Base-by-base conservation (phyloP, 1,140 invertebrate species). In the Calliphora vicina region DNA sequence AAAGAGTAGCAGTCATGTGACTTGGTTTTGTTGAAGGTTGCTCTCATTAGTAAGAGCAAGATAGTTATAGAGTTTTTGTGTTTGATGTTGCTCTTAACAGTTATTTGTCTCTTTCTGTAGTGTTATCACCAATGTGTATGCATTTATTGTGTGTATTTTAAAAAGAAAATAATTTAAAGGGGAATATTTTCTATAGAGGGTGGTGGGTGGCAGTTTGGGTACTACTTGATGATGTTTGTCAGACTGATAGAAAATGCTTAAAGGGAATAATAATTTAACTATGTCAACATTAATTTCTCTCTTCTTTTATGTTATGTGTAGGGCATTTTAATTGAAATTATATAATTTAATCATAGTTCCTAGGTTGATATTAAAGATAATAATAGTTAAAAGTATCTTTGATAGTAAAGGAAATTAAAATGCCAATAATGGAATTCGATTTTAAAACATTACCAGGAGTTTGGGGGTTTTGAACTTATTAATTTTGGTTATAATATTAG, bases 1-100 rank as follows among this genome's bases (percentile, higher is more conserved):
- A 67, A 23, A 67, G 61, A 23, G 61, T 23, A 67, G 61, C n/a
- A 67, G 61, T 67, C 61, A 67, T 74, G 73, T 74, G 73, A 74
- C 73, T 42, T 20, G 17, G 12, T 10, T 29, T 35, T 35, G n/a
- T 8, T 35, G 26, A 42, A 35, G 35, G 26, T 29, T 74, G n/a
- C 26, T 74, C 26, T 42, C 26, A 42, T 74, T 35, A n/a, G 73
- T 29, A 25, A 74, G 73, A 74, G 73, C 35, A 74, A 42, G 61
- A 67, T 12, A 23, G 61, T 67, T 67, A 67, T 67, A 67, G 61
- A 17, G 6, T 67, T 8, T 23, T 20, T 25, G n/a, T 23, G 61
- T 67, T 23, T 67, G 15, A 6, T n/a, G 6, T 20, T 67, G 9
- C 73, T 74, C 26, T 35, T 74, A 42, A 29, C 35, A 17, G 35